These are phyloP conservation scores for Coenonympha glycerion DNA, from an alignment of 2,888 invertebrate species.

Conservation along the genomic window DNA sequence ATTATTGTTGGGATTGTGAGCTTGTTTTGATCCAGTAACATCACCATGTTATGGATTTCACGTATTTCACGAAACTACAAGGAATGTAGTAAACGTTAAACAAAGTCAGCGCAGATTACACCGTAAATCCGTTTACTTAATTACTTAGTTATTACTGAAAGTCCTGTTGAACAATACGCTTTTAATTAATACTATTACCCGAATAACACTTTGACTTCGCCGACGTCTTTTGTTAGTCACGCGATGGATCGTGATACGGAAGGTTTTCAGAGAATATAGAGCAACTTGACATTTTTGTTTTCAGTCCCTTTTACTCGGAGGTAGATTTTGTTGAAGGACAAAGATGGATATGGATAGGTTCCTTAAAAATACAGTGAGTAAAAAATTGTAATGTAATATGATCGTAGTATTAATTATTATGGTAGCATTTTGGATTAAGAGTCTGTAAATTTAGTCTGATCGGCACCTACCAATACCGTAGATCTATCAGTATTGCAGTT, in stretches of 20 bases:
- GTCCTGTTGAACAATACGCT: slow-evolving; percentile 32
- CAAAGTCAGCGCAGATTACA: slow-evolving; percentile 34
- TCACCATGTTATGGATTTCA: no score
- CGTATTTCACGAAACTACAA: no score
- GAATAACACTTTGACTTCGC: slow-evolving; percentile 34
- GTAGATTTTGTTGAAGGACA: background rate
- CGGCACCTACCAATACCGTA: no score
- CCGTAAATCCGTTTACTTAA: slow-evolving; percentile 33
- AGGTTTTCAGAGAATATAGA: slow-evolving; percentile 15
- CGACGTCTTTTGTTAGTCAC: slow-evolving; percentile 30
- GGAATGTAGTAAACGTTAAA: slow-evolving; percentile 29
- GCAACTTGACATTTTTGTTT: slow-evolving; percentile 3
- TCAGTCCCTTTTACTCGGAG: background rate
- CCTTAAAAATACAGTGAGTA: no score
- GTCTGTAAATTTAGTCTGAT: no score
- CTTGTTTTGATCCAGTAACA: slow-evolving; percentile 6
- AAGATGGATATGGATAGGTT: no score
- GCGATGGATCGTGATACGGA: slow-evolving; percentile 25
- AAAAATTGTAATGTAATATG: no score
- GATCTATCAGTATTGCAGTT: no score
- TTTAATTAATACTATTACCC: slow-evolving; percentile 39
- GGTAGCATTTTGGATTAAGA: no score
- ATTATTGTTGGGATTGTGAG: no score
- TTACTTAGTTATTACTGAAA: slow-evolving; percentile 35
- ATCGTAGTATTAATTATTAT: no score